Evolutionary conservation across 2,113 vertebrate species (phyloP).

Genomic region (Cololabis saira): DNA sequence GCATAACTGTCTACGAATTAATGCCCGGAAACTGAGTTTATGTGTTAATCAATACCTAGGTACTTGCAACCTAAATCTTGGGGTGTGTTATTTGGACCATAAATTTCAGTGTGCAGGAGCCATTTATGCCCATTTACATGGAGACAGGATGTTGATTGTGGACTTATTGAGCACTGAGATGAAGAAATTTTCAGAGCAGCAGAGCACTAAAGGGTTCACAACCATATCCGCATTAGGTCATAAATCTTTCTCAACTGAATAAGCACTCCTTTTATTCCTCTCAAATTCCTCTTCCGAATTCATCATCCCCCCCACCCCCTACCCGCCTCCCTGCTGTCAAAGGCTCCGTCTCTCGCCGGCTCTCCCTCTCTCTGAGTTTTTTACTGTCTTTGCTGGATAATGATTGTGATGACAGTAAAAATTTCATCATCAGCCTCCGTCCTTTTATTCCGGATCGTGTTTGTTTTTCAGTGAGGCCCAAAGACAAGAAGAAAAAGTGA

Average conservation of each 20-base stretch:
- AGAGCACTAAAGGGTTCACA: slow-evolving; percentile 62
- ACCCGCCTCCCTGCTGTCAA: slow-evolving; percentile 26
- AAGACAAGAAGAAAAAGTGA: slow-evolving; percentile 42
- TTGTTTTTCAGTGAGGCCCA: slow-evolving; percentile 63
- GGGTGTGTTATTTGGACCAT: slow-evolving; percentile 66
- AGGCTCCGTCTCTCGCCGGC: slow-evolving; percentile 13
- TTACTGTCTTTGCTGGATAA: slow-evolving; percentile 62
- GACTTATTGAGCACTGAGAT: slow-evolving; percentile 69
- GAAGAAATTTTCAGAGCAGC: slow-evolving; percentile 47
- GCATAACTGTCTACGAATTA: slow-evolving; percentile 66
- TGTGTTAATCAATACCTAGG: slow-evolving; percentile 81
- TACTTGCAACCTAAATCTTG: slow-evolving; percentile 77
- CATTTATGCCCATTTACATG: slow-evolving; percentile 79
- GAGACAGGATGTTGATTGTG: slow-evolving; percentile 79
- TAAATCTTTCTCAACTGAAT: slow-evolving; percentile 77
- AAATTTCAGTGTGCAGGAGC: slow-evolving; percentile 65
- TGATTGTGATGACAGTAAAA: slow-evolving; percentile 69
- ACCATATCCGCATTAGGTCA: slow-evolving; percentile 60
- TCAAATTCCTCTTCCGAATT: slow-evolving; percentile 39
- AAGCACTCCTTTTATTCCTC: slow-evolving; percentile 61
- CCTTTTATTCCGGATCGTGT: slow-evolving; percentile 64
- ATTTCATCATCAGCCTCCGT: slow-evolving; percentile 71
- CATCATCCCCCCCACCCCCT: slow-evolving; percentile 25
- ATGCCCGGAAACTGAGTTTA: slow-evolving; percentile 41
- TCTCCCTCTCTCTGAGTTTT: slow-evolving; percentile 24